Conservation (phyloP, 2,113 vertebrate species). For the Pygathrix nemaeus region DNA sequence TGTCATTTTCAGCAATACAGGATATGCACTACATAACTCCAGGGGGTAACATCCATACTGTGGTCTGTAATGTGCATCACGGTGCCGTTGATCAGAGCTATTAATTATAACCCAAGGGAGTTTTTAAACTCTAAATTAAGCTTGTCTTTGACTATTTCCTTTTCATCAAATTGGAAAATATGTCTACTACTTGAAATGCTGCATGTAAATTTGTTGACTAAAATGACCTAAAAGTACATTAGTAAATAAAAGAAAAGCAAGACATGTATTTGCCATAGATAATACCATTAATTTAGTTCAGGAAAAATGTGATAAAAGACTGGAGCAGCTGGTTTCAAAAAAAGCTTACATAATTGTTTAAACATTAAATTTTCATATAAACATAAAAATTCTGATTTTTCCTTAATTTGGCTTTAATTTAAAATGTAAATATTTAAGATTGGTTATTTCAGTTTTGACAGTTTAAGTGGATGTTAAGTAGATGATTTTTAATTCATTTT, state of each 20-base stretch:
- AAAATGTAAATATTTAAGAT: not conserved
- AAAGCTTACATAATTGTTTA: not conserved
- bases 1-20: not conserved
- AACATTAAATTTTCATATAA: not conserved
- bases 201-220: not conserved
- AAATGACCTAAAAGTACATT: not conserved
- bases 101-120: not conserved
- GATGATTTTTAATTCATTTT: not conserved
- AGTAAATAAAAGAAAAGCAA: not conserved
- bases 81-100: not conserved
- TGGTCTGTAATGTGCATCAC: not conserved
- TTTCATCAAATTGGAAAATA: not conserved
- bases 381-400: not conserved
- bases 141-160: not conserved
- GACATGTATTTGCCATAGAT: not conserved
- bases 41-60: not conserved
- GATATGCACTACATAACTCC: not conserved
- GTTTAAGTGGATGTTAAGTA: not conserved
- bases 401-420: not conserved
- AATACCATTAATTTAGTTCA: not conserved
- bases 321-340: not conserved
- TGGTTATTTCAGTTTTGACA: not conserved
- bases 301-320: not conserved
- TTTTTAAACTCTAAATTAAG: constrained; percentile 17
- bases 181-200: not conserved